Base-by-base conservation (phyloP, 2,888 invertebrate species). In the Portevinia maculata region DNA sequence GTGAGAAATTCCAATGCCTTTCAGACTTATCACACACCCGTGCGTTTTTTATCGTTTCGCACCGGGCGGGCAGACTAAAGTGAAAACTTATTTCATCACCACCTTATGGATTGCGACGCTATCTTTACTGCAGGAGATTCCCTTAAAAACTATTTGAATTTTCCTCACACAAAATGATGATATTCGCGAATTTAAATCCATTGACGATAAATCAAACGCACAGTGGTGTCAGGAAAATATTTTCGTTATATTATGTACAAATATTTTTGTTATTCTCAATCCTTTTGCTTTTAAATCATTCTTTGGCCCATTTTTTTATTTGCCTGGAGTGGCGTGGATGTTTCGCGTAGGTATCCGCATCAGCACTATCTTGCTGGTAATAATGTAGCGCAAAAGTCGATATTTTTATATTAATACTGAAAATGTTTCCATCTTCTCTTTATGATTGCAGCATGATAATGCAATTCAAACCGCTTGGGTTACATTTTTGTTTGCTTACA, bases 181-280 rank as follows among this genome's bases (percentile, higher is more conserved):
- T 60, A 41, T 74, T 55, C 21, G 55, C 44, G 21, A 41, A 30
- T 67, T 74, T 62, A 74, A 44, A 79, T 79, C 62, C 37, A 50
- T 34, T 50, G 50, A 50, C 62, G 32, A 81, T 81, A 81, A 81
- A 81, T 81, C 76, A 81, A 81, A 70, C 57, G 69, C 75, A 81
- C 62, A 69, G 75, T 79, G 32, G 69, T 75, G 79, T 81, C 79
- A 75, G 60, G 39, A 81, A 81, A 74, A 81, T 75, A 70, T 62
- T 79, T 69, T 79, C 60, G 44, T 60, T 52, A 11, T 11, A n/a
- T n/a, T n/a, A n/a, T n/a, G n/a, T n/a, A 37, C 39, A 50, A 71
- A 78, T 48, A 62, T 64, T 64, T 64, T 78, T 44, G 39, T 64
- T 46, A 17, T 28, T 32, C 1, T n/a, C 44, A 8, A 55, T 46